Percentiles rank a stretch among this genome's conserved stretches.
These are phyloP conservation scores for Drosophila teissieri DNA, from an alignment of 1,140 invertebrate species.

Conservation along the genomic window DNA sequence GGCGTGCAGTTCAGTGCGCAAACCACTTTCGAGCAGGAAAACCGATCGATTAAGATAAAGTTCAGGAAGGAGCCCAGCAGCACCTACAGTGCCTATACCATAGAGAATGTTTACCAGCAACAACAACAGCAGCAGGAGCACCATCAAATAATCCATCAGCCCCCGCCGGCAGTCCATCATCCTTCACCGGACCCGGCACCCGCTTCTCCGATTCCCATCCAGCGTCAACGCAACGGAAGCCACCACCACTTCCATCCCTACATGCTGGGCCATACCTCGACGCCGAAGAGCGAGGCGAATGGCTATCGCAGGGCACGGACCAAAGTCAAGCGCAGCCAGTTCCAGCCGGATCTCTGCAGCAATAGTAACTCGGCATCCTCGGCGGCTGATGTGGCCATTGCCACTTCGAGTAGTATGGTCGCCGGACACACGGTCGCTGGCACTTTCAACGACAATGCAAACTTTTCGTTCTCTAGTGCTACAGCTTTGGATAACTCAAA, in stretches of 20 bases:
- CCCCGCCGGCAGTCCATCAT: conserved; percentile 11
- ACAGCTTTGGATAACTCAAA: conserved; percentile 77
- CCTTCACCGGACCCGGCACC: conserved; percentile 15
- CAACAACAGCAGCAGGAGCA: conserved; percentile 48
- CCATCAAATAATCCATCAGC: conserved; percentile 18
- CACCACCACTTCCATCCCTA: conserved; percentile 77
- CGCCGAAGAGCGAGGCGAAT: conserved; percentile 66
- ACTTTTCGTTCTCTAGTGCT: conserved; percentile 79
- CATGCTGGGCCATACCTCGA: conserved; percentile 75
- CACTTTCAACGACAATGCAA: conserved; percentile 79
- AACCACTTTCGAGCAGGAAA: conserved; percentile 68
- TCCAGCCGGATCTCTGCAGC: conserved; percentile 60
- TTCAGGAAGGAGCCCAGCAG: conserved; percentile 79
- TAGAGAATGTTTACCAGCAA: conserved; percentile 75
- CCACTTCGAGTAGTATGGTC: conserved; percentile 7
- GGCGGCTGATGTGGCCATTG: conserved; percentile 28
- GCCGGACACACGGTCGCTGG: conserved; percentile 11
- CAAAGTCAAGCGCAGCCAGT: conserved; percentile 66
- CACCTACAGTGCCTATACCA: conserved; percentile 77
- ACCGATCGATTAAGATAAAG: conserved; percentile 82
- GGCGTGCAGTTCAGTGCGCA: conserved; percentile 66
- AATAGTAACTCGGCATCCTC: conserved; percentile 80
- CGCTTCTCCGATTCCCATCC: conserved; percentile 42
- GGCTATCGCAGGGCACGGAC: conserved; percentile 55
- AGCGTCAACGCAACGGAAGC: conserved; percentile 65